phyloP scores from a whole-genome alignment of 2,888 invertebrate genomes.

The Acrobasis consociella region DNA sequence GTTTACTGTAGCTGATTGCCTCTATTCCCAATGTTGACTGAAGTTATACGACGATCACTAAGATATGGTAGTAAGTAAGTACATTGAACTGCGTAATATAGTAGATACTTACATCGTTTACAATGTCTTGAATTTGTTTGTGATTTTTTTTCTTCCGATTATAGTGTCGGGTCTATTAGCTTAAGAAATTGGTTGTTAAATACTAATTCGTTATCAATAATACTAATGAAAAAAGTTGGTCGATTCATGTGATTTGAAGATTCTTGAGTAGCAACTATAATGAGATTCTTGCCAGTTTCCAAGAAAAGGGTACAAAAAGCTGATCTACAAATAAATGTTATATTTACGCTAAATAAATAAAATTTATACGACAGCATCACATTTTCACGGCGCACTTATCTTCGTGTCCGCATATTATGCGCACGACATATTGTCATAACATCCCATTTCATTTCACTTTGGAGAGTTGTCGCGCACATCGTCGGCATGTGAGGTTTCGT shows the following conservation, averaged over 20 bases:
- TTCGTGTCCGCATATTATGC: constrained; percentile 52
- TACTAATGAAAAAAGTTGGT: too few relatives aligned
- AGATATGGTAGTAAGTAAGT: not conserved
- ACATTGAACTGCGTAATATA: too few relatives aligned
- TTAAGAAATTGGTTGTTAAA: too few relatives aligned
- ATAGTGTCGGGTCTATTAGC: too few relatives aligned
- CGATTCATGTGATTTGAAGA: too few relatives aligned
- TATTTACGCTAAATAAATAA: constrained; percentile 40
- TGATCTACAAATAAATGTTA: not conserved
- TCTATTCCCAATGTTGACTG: constrained; percentile 14
- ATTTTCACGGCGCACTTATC: constrained; percentile 53
- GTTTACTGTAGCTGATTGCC: constrained; percentile 6
- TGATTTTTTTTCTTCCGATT: too few relatives aligned
- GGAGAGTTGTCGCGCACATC: constrained; percentile 65
- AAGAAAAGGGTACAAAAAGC: too few relatives aligned
- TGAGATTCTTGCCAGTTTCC: too few relatives aligned
- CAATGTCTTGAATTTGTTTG: too few relatives aligned
- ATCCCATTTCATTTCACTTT: constrained; percentile 75
- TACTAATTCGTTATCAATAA: too few relatives aligned
- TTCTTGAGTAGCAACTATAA: too few relatives aligned
- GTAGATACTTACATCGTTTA: too few relatives aligned
- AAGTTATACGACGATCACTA: not conserved
- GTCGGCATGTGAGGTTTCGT: constrained; percentile 68
- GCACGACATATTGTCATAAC: constrained; percentile 74
- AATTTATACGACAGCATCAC: constrained; percentile 44